Conservation (phyloP, 2,113 vertebrate genomes). For the Indicator indicator region DNA sequence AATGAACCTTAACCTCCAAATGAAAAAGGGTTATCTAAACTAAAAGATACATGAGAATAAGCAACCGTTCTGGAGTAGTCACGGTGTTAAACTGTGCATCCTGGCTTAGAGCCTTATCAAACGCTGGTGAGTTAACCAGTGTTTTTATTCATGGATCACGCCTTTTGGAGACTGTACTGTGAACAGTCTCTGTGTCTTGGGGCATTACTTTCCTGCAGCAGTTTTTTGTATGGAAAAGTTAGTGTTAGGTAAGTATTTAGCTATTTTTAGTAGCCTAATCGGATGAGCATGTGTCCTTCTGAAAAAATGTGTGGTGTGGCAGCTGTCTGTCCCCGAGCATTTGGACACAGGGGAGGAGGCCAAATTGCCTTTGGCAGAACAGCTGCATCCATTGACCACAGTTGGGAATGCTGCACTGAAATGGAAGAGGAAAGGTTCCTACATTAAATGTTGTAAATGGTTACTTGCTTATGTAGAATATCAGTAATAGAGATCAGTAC, state of each 20-base stretch:
- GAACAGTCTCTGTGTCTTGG: constrained; percentile 5
- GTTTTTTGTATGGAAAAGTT: constrained; percentile 22
- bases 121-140: neutral
- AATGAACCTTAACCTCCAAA: neutral
- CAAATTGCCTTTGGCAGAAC: neutral
- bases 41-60: neutral
- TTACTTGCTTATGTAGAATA: neutral
- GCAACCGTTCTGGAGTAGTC: neutral
- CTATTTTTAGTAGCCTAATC: constrained; percentile 66
- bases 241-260: neutral
- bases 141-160: neutral
- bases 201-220: neutral
- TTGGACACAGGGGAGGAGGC: neutral
- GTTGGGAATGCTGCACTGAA: neutral
- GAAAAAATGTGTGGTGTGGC: neutral
- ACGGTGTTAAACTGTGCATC: neutral
- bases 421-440: neutral
- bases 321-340: neutral
- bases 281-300: constrained; percentile 19
- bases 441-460: neutral
- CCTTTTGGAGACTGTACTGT: neutral
- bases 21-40: neutral
- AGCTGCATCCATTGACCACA: constrained; percentile 13
- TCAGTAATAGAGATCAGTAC: neutral
- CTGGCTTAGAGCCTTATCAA: neutral